Evolutionary conservation across 2,888 invertebrate species (phyloP).

Genomic region (Gandaritis pyraliata): DNA sequence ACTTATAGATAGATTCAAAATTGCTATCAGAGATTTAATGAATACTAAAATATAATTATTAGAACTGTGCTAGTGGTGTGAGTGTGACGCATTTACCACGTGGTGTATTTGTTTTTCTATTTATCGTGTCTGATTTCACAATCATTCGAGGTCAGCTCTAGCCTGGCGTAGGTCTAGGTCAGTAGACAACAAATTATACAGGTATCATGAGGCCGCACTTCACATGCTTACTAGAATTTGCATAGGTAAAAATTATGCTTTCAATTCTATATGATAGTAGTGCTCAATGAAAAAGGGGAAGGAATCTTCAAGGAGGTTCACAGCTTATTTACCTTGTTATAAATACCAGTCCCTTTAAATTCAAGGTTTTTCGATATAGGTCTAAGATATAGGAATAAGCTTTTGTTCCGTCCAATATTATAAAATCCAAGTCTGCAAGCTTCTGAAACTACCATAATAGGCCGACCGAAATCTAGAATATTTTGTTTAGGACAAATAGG

Average conservation of each 20-base stretch:
- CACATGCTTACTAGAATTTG: conserved; percentile 19
- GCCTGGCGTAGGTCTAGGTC: conserved; percentile 37
- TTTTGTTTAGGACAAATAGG: too few relatives aligned
- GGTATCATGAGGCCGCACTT: conserved; percentile 23
- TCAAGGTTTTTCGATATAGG: background rate
- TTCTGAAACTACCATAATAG: background rate
- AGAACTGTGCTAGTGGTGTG: conserved; percentile 4
- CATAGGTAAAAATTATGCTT: conserved; percentile 8
- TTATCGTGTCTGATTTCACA: conserved; percentile 36
- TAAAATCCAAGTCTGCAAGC: background rate
- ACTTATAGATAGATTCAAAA: too few relatives aligned
- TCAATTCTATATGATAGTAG: background rate
- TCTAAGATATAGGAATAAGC: background rate
- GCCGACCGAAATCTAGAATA: too few relatives aligned
- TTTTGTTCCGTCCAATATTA: background rate
- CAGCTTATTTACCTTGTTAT: background rate
- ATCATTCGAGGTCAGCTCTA: conserved; percentile 37
- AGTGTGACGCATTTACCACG: conserved; percentile 24
- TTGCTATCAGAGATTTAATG: background rate
- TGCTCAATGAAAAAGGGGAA: background rate
- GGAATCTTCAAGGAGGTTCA: background rate
- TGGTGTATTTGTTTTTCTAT: conserved; percentile 37
- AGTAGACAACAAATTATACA: conserved; percentile 28
- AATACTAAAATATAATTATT: background rate
- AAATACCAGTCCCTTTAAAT: background rate